Evolutionary conservation across 2,888 invertebrate genomes (phyloP).

Genomic region (Unio delphinus): DNA sequence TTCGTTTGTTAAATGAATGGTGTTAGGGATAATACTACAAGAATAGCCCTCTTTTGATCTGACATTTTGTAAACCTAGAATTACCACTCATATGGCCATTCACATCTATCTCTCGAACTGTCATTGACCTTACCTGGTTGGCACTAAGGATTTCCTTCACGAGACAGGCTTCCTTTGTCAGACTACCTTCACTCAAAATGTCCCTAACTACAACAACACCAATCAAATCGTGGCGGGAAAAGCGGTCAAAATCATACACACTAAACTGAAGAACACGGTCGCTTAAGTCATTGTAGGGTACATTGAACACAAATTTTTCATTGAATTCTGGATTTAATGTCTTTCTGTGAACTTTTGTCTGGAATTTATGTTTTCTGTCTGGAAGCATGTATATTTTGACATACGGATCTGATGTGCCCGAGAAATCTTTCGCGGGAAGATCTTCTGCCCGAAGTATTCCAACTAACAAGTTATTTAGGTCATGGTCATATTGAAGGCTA

Average conservation of each 20-base stretch:
- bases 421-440: slow-evolving; percentile 87
- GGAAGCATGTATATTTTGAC: slow-evolving; percentile 88
- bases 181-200: slow-evolving; percentile 83
- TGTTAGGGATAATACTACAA: no score
- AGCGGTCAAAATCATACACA: slow-evolving; percentile 90
- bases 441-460: slow-evolving; percentile 83
- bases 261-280: slow-evolving; percentile 87
- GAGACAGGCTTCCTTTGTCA: slow-evolving; percentile 86
- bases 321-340: slow-evolving; percentile 87
- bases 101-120: not conserved
- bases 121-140: slow-evolving; percentile 56
- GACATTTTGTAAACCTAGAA: not conserved
- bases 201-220: slow-evolving; percentile 88
- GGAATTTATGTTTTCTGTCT: slow-evolving; percentile 88
- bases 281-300: slow-evolving; percentile 82
- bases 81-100: not conserved
- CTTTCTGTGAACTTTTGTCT: slow-evolving; percentile 85
- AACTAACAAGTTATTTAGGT: slow-evolving; percentile 85
- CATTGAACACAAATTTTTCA: slow-evolving; percentile 88
- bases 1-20: no score
- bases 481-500: slow-evolving; percentile 85
- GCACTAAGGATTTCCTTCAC: slow-evolving; percentile 86
- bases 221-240: slow-evolving; percentile 89
- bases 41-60: no score
- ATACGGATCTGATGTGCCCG: slow-evolving; percentile 89